phyloP scores from a whole-genome alignment of 1,140 invertebrate genomes.

The Platorchestia sp. region DNA sequence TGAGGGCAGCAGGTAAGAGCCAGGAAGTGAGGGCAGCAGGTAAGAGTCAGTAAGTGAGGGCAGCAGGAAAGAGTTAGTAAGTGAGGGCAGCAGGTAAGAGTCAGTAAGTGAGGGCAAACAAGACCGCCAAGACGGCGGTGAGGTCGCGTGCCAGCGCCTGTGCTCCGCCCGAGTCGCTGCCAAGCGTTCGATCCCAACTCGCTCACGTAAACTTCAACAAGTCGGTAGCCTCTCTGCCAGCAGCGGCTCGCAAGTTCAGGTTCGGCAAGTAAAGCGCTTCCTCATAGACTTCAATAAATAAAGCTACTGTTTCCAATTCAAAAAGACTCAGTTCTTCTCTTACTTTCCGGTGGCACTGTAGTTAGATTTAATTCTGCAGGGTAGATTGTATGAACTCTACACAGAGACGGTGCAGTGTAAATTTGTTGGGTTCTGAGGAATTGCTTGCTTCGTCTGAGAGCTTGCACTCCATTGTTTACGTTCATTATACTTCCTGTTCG shows the following conservation, averaged over 20 bases:
- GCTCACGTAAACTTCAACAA: background rate
- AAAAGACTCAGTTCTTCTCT: background rate
- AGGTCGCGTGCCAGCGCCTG: background rate
- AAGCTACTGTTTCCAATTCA: background rate
- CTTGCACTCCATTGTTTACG: background rate
- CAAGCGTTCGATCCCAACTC: background rate
- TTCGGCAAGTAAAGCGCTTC: background rate
- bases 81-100: background rate
- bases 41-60: background rate
- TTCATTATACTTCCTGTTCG: background rate
- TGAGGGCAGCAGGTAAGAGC: too few relatives aligned
- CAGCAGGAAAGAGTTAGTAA: background rate
- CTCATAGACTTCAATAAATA: background rate
- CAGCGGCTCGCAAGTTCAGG: background rate
- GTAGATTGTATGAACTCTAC: background rate
- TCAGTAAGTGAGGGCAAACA: background rate
- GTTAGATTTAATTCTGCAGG: background rate
- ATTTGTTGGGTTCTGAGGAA: background rate
- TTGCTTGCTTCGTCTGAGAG: background rate
- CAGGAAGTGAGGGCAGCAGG: too few relatives aligned
- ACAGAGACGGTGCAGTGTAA: background rate
- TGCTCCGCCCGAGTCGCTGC: background rate
- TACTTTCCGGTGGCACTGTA: background rate
- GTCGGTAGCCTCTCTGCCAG: background rate
- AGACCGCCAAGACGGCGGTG: background rate